Evolutionary conservation across 2,888 invertebrate species (phyloP).

Genomic region (Drosophila antonietae): DNA sequence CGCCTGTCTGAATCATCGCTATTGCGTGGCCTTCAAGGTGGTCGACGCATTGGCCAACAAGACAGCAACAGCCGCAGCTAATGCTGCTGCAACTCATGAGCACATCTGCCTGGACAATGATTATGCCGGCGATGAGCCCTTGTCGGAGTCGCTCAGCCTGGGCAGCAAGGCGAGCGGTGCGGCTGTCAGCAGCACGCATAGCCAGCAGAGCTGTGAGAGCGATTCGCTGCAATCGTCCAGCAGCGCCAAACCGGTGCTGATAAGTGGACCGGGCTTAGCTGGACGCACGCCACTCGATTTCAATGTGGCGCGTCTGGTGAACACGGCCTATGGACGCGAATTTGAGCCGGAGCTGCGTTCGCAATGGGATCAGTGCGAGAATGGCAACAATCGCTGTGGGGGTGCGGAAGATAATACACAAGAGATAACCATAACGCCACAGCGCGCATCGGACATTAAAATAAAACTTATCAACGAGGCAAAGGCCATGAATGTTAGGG

Average conservation of each 20-base stretch:
- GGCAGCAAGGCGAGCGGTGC: slow-evolving; percentile 79
- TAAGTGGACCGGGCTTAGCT: slow-evolving; percentile 59
- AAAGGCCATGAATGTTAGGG: slow-evolving; percentile 83
- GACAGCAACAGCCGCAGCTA: background rate
- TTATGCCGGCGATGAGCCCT: slow-evolving; percentile 71
- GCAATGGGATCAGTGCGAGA: slow-evolving; percentile 81
- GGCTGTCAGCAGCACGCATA: slow-evolving; percentile 71
- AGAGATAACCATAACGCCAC: slow-evolving; percentile 89
- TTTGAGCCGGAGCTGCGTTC: slow-evolving; percentile 83
- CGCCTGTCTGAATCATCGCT: slow-evolving; percentile 87
- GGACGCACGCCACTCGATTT: slow-evolving; percentile 82
- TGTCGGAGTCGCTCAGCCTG: slow-evolving; percentile 78
- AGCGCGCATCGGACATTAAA: slow-evolving; percentile 82
- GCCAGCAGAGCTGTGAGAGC: slow-evolving; percentile 83
- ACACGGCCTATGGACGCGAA: slow-evolving; percentile 82
- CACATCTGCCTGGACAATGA: slow-evolving; percentile 69
- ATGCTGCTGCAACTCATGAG: slow-evolving; percentile 45
- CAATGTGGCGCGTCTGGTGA: slow-evolving; percentile 83
- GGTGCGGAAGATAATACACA: slow-evolving; percentile 74
- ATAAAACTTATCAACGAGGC: slow-evolving; percentile 84
- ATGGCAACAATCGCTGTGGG: slow-evolving; percentile 32
- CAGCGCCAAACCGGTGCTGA: slow-evolving; percentile 57
- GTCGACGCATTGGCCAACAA: slow-evolving; percentile 79
- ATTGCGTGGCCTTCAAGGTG: slow-evolving; percentile 88
- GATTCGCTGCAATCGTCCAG: slow-evolving; percentile 83